Percentiles rank a stretch among this genome's conserved stretches.
Conservation (phyloP, 2,113 vertebrate genomes). For the Neoarius graeffei region DNA sequence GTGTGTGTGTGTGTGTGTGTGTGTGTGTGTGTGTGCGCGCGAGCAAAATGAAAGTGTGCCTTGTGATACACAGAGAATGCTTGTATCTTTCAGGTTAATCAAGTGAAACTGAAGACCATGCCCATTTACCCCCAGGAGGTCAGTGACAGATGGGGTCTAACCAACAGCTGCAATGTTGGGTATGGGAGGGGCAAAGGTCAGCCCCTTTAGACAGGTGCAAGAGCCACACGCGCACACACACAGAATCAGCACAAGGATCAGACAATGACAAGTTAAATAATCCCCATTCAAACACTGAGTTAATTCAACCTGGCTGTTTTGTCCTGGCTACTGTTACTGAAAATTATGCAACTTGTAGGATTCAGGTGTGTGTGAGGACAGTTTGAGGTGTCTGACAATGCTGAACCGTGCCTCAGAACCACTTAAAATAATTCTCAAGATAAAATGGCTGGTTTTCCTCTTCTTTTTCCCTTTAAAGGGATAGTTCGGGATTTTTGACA, state of each 20-base stretch:
- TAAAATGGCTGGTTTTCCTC: background rate
- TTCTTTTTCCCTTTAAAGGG: background rate
- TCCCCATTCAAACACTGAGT: background rate
- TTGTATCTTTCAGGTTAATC: conserved; percentile 34
- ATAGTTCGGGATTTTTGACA: too few species aligned
- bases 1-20: background rate
- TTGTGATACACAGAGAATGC: conserved; percentile 19
- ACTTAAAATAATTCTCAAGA: background rate
- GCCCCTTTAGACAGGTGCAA: conserved; percentile 47
- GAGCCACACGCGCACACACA: background rate
- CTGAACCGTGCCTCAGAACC: background rate
- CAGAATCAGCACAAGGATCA: background rate
- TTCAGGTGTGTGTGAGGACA: background rate
- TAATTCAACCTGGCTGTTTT: background rate
- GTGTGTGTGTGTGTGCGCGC: background rate
- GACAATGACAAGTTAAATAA: background rate
- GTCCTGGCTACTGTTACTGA: background rate
- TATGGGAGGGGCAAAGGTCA: conserved; percentile 67
- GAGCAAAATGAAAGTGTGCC: conserved; percentile 23
- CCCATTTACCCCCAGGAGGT: conserved; percentile 64
- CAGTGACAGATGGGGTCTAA: conserved; percentile 74
- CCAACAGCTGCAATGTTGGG: conserved; percentile 69
- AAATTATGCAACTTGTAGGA: background rate
- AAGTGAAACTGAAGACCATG: conserved; percentile 33
- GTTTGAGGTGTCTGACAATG: background rate